These are phyloP conservation scores for Enoplolaimus lenunculus DNA, from an alignment of 2,888 invertebrate genomes.

Conservation along the genomic window DNA sequence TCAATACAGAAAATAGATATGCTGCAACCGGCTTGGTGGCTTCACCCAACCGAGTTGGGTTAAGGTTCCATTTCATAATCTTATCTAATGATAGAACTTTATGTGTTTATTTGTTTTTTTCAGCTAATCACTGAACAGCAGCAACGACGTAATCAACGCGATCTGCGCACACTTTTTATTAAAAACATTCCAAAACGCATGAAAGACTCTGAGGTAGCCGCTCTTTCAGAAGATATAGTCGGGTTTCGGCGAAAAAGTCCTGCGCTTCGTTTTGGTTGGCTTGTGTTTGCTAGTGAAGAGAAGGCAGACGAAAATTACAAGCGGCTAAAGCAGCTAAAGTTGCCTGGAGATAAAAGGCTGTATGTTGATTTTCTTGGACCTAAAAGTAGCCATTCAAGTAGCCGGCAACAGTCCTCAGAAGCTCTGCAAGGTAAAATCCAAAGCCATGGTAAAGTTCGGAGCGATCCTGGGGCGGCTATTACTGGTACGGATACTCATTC, in stretches of 20 bases:
- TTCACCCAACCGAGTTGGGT: too few relatives aligned
- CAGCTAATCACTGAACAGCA: background rate
- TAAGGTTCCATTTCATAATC: too few relatives aligned
- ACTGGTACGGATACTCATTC: too few relatives aligned
- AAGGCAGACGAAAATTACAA: background rate
- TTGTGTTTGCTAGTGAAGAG: background rate
- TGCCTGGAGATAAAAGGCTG: background rate
- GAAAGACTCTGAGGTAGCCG: background rate
- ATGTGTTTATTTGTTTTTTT: too few relatives aligned
- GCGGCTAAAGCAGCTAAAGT: background rate
- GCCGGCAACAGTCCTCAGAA: too few relatives aligned
- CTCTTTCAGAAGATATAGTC: background rate
- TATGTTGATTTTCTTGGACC: background rate
- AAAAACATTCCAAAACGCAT: background rate
- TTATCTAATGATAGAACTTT: too few relatives aligned
- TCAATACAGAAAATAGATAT: too few relatives aligned
- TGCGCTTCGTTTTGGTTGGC: background rate
- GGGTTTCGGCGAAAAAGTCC: background rate
- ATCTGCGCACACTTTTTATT: background rate
- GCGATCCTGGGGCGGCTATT: too few relatives aligned
- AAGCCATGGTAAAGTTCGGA: too few relatives aligned
- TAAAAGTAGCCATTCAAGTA: background rate
- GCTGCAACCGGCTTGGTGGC: too few relatives aligned
- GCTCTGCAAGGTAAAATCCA: too few relatives aligned
- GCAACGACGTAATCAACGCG: background rate